Evolutionary conservation across 2,888 invertebrate genomes (phyloP).

Genomic region (Ditula angustiorana): DNA sequence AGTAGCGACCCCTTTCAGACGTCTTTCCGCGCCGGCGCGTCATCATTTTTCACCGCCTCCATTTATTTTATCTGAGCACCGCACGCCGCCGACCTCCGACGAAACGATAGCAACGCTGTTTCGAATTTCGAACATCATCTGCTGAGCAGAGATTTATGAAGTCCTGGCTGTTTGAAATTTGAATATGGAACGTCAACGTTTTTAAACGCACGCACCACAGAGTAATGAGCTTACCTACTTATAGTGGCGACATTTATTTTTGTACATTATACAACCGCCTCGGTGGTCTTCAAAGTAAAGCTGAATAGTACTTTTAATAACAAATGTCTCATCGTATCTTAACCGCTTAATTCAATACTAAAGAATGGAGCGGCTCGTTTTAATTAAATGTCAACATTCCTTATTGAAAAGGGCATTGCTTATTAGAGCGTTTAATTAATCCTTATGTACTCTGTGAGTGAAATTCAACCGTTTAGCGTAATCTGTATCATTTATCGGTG

Average conservation of each 20-base stretch:
- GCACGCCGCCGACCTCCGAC: slow-evolving; percentile 73
- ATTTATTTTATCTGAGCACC: slow-evolving; percentile 84
- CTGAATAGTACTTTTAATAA: slow-evolving; percentile 46
- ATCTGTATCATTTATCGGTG: slow-evolving; percentile 54
- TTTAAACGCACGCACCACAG: background rate
- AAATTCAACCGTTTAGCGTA: slow-evolving; percentile 53
- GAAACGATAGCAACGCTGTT: slow-evolving; percentile 70
- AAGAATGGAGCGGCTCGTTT: slow-evolving; percentile 54
- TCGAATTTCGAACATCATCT: slow-evolving; percentile 80
- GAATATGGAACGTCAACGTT: slow-evolving; percentile 48
- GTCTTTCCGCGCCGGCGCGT: slow-evolving; percentile 78
- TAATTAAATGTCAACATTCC: slow-evolving; percentile 79
- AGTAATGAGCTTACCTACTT: background rate
- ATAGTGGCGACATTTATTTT: background rate
- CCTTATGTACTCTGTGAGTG: slow-evolving; percentile 45
- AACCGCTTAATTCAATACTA: slow-evolving; percentile 57
- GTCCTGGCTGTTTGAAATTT: slow-evolving; percentile 71
- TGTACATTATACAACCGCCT: slow-evolving; percentile 15
- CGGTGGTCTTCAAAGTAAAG: slow-evolving; percentile 33
- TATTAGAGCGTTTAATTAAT: slow-evolving; percentile 60
- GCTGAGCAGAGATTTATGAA: slow-evolving; percentile 81
- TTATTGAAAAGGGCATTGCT: slow-evolving; percentile 65
- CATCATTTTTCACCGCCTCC: slow-evolving; percentile 84
- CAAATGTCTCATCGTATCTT: slow-evolving; percentile 59
- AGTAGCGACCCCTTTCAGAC: slow-evolving; percentile 62